Evolutionary conservation across 1,140 invertebrate genomes (phyloP), one percentile per base, ranked within the genome.

Genomic region (Brevipalpus yothersi): DNA sequence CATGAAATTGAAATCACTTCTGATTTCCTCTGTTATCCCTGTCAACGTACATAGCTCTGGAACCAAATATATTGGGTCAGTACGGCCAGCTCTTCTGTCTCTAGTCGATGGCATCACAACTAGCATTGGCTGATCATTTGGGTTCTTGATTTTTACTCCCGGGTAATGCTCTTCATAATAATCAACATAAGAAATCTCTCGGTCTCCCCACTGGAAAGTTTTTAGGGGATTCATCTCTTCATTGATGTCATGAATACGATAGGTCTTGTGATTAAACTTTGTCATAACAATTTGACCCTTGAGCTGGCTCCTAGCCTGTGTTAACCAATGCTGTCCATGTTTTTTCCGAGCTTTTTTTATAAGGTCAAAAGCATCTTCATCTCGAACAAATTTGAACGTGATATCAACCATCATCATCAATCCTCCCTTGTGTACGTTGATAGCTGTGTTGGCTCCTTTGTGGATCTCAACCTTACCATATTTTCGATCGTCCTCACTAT

Each of bases 351-450:
- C 2, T n/a, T n/a, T 4, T 19, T 17, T 23, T 19, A 58, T 47
- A 10, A 65, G 55, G 2, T 65, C 57, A 10, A 63, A 55, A 8
- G 65, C 64, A 41, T 68, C 17, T 70, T 65, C 65, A 11, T 12
- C 56, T 61, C 81, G 69, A 74, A 84, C 77, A 0, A 83, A 75
- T 73, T 88, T 88, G 61, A 83, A 81, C 0, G 78, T 73, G 3
- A 86, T 79, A 69, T 88, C 85, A 3, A 76, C 72, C 54, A 79
- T 80, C 74, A 89, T 72, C 0, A 89, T 66, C 1, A 87, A 74
- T 9, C 76, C 68, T 0, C 71, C 66, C 68, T 89, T 84, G 66
- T 84, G 80, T 63, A 86, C 82, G 13, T 82, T 75, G 45, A 89
- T 86, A 0, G 82, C 80, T 0, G 84, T 85, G 15, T 80, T 62